Conservation (phyloP, 30 jellyfish, hydroid and myxozoan species). For the Nemopilema nomurai region DNA sequence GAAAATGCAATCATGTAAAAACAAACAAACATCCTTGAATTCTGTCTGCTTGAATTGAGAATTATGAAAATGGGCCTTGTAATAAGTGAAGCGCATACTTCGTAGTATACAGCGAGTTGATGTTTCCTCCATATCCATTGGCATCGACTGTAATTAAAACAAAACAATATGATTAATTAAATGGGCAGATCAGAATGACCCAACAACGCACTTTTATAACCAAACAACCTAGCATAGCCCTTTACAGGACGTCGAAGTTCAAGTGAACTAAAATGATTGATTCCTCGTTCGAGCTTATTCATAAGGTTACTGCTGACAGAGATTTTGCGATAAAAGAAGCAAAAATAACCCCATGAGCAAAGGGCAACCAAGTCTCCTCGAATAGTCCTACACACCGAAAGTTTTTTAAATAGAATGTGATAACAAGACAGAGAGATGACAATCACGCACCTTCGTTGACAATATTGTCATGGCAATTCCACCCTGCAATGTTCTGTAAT, state of each 20-base stretch:
- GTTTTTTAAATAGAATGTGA: background rate
- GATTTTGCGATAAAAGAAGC: no score
- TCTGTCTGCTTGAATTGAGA: no score
- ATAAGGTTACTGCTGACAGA: no score
- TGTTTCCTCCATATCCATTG: constrained; percentile 84
- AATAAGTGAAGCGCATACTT: constrained; percentile 20
- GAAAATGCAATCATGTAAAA: no score
- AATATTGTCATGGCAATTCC: constrained; percentile 76
- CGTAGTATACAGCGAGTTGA: constrained; percentile 63
- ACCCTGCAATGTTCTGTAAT: constrained; percentile 86
- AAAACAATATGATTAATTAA: background rate
- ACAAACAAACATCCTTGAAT: no score
- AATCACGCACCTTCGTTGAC: constrained; percentile 69
- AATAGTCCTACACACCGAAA: background rate
- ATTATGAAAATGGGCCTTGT: background rate
- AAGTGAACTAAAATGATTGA: no score
- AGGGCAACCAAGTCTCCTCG: no score
- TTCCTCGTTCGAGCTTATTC: no score
- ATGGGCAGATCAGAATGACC: no score
- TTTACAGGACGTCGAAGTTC: no score
- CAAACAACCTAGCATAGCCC: background rate
- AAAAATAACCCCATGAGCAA: no score
- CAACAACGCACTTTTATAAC: background rate
- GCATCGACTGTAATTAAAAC: constrained; percentile 44
- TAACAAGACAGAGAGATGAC: background rate